A percentile compares a stretch with the other conserved stretches of the same genome.
Evolutionary conservation across 2,797 vertebrate species (phyloP).

Genomic region (Myripristis jacobus): DNA sequence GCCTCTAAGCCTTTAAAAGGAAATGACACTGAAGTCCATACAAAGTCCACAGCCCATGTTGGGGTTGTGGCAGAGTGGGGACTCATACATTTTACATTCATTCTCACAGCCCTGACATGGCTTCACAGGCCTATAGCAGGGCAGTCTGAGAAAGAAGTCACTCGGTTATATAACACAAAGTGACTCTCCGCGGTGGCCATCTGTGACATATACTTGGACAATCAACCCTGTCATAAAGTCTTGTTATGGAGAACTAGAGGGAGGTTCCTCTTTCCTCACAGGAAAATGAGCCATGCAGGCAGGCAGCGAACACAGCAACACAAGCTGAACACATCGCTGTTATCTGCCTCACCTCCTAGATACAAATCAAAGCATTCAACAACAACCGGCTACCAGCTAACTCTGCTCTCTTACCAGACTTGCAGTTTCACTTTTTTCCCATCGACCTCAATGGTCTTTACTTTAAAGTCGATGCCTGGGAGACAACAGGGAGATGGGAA

Average conservation of each 20-base stretch:
- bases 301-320: not conserved
- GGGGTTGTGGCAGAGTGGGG: not conserved
- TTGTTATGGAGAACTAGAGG: constrained; percentile 41
- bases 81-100: not conserved
- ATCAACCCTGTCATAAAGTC: constrained; percentile 50
- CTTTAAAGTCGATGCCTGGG: constrained; percentile 95
- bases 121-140: not conserved
- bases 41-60: not conserved
- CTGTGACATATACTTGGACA: constrained; percentile 26
- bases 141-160: not conserved
- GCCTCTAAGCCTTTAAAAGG: not conserved
- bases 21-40: not conserved
- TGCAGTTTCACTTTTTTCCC: constrained; percentile 97
- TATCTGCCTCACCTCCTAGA: constrained; percentile 6
- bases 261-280: constrained; percentile 56
- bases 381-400: not conserved
- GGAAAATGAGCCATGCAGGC: constrained; percentile 9
- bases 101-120: not conserved
- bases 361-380: constrained; percentile 10
- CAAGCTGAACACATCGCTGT: not conserved
- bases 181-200: constrained; percentile 25
- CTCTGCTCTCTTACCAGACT: constrained; percentile 87
- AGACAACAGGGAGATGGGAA: constrained; percentile 5
- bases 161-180: constrained; percentile 17
- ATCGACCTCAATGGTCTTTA: constrained; percentile 93